phyloP scores from a whole-genome alignment of 2,113 vertebrate species.

The Phaethornis superciliosus region DNA sequence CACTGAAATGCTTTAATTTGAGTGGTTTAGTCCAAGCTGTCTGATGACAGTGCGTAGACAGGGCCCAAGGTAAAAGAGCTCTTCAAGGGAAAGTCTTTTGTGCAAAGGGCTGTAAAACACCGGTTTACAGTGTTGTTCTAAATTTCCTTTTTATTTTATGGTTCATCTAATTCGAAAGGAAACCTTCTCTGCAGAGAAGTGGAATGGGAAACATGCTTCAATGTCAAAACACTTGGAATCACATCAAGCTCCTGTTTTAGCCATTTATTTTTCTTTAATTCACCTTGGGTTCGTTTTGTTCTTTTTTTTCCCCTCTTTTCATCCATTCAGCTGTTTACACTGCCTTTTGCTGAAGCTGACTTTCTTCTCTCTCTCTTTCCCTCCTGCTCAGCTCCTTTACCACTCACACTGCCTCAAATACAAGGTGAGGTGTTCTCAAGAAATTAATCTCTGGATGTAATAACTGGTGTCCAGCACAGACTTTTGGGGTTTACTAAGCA shows the following conservation, averaged over 20 bases:
- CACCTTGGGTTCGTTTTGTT: not conserved
- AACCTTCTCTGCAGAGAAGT: not conserved
- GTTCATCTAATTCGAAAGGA: constrained; percentile 20
- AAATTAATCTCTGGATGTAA: not conserved
- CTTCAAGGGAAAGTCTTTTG: not conserved
- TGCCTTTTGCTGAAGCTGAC: not conserved
- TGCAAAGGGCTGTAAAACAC: constrained; percentile 17
- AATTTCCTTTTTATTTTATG: constrained; percentile 61
- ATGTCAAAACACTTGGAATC: constrained; percentile 23
- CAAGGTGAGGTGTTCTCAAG: not conserved
- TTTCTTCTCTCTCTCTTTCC: not conserved
- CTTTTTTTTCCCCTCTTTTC: not conserved
- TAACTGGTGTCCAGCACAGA: not conserved
- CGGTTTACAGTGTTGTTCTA: constrained; percentile 15
- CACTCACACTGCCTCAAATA: not conserved
- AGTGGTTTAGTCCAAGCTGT: not conserved
- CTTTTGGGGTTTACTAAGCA: not conserved
- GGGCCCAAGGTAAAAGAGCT: not conserved
- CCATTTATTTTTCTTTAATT: not conserved
- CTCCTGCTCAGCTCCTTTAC: not conserved
- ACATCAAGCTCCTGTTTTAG: constrained; percentile 15
- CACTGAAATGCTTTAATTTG: not conserved
- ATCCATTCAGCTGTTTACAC: not conserved
- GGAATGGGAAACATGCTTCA: constrained; percentile 40
- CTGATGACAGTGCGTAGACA: not conserved